A percentile compares a stretch with the other conserved stretches of the same genome.
phyloP scores from a whole-genome alignment of 2,797 vertebrate genomes.

The Microhierax caerulescens region DNA sequence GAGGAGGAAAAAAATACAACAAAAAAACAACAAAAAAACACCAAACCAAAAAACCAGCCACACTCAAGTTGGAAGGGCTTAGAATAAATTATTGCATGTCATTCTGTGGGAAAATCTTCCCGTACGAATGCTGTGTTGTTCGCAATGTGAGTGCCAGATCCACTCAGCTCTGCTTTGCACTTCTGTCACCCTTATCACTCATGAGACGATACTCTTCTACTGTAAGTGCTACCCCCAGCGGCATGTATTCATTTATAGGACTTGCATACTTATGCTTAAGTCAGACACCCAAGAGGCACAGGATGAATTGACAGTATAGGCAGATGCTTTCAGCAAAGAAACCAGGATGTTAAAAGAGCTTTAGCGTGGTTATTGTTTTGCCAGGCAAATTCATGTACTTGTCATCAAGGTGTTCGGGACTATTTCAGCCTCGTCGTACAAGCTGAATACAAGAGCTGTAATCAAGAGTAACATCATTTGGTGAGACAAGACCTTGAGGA shows the following conservation, averaged over 20 bases:
- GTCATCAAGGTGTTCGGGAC: conserved; percentile 70
- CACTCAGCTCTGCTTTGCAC: conserved; percentile 50
- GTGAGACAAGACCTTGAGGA: conserved; percentile 68
- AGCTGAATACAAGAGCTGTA: conserved; percentile 64
- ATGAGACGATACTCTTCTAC: conserved; percentile 30
- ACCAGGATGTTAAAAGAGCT: conserved; percentile 50
- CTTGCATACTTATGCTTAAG: conserved; percentile 35
- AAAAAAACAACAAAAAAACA: not conserved
- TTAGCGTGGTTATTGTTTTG: conserved; percentile 60
- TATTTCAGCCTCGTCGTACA: conserved; percentile 50
- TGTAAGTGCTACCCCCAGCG: conserved; percentile 29
- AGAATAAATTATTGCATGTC: conserved; percentile 56
- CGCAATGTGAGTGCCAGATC: conserved; percentile 57
- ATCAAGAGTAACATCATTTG: conserved; percentile 70
- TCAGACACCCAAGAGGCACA: conserved; percentile 58
- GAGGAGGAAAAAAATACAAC: not conserved
- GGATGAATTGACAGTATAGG: conserved; percentile 65
- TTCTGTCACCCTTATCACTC: conserved; percentile 57
- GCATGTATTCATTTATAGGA: conserved; percentile 32
- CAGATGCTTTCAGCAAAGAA: conserved; percentile 59
- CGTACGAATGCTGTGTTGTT: not conserved
- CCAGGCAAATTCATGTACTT: conserved; percentile 66
- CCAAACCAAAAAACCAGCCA: not conserved
- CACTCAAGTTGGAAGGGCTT: conserved; percentile 42
- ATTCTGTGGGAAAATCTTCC: conserved; percentile 49